Evolutionary conservation across 2,113 vertebrate species (phyloP).

Genomic region (Paradisaea rubra): DNA sequence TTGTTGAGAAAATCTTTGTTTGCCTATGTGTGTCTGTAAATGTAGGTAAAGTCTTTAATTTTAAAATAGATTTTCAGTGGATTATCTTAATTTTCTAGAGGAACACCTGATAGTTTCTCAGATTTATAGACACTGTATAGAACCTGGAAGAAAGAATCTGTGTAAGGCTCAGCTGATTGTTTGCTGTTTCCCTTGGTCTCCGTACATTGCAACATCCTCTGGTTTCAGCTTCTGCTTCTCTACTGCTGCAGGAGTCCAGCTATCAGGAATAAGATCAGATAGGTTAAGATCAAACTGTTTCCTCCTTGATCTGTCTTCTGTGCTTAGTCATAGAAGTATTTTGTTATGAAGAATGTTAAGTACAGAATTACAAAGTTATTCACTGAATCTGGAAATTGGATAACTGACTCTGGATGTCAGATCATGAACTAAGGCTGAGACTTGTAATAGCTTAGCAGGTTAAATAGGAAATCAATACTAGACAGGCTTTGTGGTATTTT

Average conservation of each 20-base stretch:
- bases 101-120: background rate
- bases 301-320: background rate
- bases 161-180: background rate
- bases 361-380: background rate
- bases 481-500: background rate
- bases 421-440: background rate
- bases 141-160: background rate
- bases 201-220: background rate
- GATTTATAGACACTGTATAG: background rate
- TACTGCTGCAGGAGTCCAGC: background rate
- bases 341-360: background rate
- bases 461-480: conserved; percentile 4
- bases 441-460: background rate
- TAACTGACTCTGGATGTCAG: background rate
- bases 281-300: background rate
- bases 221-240: background rate
- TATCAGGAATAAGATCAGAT: background rate
- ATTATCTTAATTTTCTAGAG: background rate
- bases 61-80: background rate
- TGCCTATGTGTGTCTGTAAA: background rate
- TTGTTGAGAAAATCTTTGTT: background rate
- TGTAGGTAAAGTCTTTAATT: background rate
- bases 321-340: background rate
- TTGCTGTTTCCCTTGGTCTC: background rate
- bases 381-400: background rate